Base-by-base conservation (phyloP, 1,140 invertebrate species). In the Dreissena polymorpha region DNA sequence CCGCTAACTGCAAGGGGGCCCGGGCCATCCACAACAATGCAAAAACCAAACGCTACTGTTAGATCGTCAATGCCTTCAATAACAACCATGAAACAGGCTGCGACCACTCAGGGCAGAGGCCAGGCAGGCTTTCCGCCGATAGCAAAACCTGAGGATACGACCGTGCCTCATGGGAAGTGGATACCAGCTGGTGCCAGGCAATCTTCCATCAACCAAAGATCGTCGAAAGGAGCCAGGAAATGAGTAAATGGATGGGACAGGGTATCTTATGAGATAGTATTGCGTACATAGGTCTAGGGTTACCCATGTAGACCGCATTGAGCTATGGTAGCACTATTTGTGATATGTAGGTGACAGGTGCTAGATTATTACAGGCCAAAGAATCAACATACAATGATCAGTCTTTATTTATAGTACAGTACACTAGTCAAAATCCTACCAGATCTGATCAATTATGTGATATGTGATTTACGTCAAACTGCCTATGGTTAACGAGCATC, bases 41-140 rank as follows among this genome's bases (percentile, higher is more conserved):
- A 23, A 60, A 83, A 83, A 16, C 49, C 10, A 8, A 83, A 83
- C 39, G 60, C 25, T 12, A 55, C 80, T 10, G 65, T 83, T 0
- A 12, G 80, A 57, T 60, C 55, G 7, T 83, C 80, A 3, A 57
- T 83, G 71, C 80, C 80, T 21, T 21, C 71, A 18, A 53, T 81
- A 21, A 16, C 74, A 12, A 18, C 57, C n/a, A 27, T 63, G 53
- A 64, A 60, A 67, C 39, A 49, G 39, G n/a, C 51, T 0, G 57
- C 18, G 12, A 51, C 39, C 53, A 60, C 53, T 53, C 69, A 65
- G 18, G 57, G 27, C 13, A 57, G 49, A 50, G 23, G 39, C 39
- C 39, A 39, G 57, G 51, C 29, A n/a, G 70, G 79, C 12, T 60
- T 81, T 39, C 79, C 79, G 21, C 71, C 79, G 65, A 81, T 81